phyloP scores from a whole-genome alignment of 2,113 vertebrate species.

The Lampris megalopsis region DNA sequence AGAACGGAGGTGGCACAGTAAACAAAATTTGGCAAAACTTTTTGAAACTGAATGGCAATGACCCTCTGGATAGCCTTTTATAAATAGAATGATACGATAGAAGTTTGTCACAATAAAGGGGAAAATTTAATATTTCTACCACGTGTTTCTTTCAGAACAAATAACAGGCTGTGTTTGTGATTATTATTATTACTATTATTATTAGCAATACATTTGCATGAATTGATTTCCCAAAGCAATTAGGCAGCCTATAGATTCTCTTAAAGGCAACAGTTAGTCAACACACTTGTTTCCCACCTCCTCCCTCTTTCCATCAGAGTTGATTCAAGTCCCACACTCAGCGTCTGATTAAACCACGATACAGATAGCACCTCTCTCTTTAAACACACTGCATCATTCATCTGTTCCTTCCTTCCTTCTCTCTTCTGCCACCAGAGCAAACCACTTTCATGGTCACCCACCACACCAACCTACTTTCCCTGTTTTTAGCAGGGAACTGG shows the following conservation, averaged over 20 bases:
- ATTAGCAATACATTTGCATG: background rate
- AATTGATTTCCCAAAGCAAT: background rate
- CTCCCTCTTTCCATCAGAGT: conserved; percentile 1
- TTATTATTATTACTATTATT: no score
- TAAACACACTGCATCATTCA: background rate
- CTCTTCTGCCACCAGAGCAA: conserved; percentile 1
- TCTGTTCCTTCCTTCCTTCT: background rate
- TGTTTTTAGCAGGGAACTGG: background rate
- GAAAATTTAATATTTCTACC: no score
- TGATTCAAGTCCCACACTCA: background rate
- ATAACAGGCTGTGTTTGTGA: no score
- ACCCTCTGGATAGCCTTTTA: no score
- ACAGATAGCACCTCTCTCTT: background rate
- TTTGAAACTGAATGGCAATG: no score
- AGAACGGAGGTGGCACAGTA: no score
- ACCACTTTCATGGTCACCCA: background rate
- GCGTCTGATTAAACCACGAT: background rate
- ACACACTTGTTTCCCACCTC: background rate
- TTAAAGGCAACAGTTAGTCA: no score
- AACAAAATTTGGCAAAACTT: no score
- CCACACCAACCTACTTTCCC: background rate
- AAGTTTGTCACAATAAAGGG: no score
- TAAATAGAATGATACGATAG: no score
- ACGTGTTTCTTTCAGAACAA: no score
- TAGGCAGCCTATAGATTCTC: background rate